Evolutionary conservation across 2,113 vertebrate genomes (phyloP).

Genomic region (Azemiops feae): DNA sequence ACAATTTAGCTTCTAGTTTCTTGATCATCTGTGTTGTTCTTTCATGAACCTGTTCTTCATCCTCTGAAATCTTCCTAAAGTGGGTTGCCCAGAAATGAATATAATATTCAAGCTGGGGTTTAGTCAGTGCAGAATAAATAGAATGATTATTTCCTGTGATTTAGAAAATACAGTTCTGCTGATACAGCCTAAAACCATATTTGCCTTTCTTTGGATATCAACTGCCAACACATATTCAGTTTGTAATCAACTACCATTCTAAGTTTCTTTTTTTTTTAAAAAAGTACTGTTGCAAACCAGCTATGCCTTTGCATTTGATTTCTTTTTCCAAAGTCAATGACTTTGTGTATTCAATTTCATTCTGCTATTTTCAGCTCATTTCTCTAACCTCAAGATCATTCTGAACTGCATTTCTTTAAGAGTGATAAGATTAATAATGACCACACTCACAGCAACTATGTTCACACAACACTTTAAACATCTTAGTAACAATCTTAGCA

Average conservation of each 20-base stretch:
- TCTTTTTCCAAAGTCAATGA: neutral
- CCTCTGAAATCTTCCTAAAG: neutral
- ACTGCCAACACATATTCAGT: neutral
- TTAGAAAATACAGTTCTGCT: neutral
- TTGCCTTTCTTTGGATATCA: neutral
- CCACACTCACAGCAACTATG: neutral
- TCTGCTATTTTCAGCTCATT: neutral
- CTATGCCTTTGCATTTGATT: neutral
- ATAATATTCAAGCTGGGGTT: neutral
- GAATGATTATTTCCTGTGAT: neutral
- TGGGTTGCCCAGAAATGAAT: neutral
- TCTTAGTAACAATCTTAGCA: neutral
- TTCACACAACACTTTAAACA: neutral
- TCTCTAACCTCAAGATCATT: neutral
- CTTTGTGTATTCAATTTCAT: neutral
- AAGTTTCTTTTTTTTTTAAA: neutral
- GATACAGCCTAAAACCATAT: neutral
- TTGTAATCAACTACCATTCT: neutral
- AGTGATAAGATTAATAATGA: neutral
- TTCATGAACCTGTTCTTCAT: neutral
- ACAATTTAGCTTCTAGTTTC: neutral
- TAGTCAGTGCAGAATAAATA: neutral
- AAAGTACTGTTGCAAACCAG: neutral
- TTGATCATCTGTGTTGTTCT: neutral
- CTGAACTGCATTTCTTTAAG: neutral